Conservation (phyloP, 2,888 invertebrate species). For the Drosophila anomalata region DNA sequence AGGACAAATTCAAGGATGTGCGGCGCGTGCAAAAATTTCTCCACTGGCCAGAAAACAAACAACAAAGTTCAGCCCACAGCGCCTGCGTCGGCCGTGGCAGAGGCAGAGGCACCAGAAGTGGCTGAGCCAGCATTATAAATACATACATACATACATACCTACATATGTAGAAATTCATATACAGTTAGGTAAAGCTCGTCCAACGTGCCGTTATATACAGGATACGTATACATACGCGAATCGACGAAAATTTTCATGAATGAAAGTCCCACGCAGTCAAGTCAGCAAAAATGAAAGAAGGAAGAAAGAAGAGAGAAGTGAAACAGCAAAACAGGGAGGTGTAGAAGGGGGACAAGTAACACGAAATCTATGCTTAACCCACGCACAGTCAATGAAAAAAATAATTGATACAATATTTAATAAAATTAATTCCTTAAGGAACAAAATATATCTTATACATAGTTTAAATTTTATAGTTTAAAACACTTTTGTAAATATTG, state of each 20-base stretch:
- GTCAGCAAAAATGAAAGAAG: slow-evolving; percentile 21
- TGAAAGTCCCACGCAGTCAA: slow-evolving; percentile 81
- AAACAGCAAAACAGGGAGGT: background rate
- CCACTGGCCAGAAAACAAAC: slow-evolving; percentile 55
- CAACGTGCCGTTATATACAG: slow-evolving; percentile 32
- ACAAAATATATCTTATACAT: background rate
- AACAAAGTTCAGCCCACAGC: slow-evolving; percentile 19
- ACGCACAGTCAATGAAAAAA: slow-evolving; percentile 8
- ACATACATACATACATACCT: background rate
- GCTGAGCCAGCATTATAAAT: slow-evolving; percentile 13
- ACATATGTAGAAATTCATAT: background rate
- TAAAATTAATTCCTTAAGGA: background rate
- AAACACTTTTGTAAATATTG: background rate
- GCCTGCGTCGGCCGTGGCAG: slow-evolving; percentile 43
- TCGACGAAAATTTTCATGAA: slow-evolving; percentile 79
- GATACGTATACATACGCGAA: slow-evolving; percentile 19
- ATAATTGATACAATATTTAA: background rate
- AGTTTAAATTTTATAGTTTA: no score
- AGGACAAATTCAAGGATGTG: slow-evolving; percentile 75
- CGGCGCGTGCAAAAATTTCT: slow-evolving; percentile 77
- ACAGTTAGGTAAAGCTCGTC: slow-evolving; percentile 29
- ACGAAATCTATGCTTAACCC: slow-evolving; percentile 27
- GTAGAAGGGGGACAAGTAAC: slow-evolving; percentile 9
- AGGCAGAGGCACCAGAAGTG: background rate
- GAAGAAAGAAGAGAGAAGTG: slow-evolving; percentile 11